These are phyloP conservation scores for Leucosticte australis DNA, from an alignment of 2,113 vertebrate species.

Conservation along the genomic window DNA sequence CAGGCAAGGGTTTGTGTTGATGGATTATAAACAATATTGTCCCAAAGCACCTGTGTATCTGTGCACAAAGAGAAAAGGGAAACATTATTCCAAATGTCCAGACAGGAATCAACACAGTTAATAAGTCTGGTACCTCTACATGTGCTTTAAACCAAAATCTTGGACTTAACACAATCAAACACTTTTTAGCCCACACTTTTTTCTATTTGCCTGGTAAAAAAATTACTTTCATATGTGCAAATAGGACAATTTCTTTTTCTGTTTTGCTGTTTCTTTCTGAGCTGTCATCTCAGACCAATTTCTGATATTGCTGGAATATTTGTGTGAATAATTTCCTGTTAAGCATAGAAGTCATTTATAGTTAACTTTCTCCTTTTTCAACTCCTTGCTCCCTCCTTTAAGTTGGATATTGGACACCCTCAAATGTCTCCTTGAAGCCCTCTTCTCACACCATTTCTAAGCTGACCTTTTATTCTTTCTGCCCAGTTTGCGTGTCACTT, in stretches of 20 bases:
- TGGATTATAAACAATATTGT: constrained; percentile 78
- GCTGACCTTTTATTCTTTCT: neutral
- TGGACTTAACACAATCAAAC: neutral
- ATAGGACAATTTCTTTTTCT: neutral
- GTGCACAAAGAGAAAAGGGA: neutral
- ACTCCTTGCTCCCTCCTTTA: neutral
- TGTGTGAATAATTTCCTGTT: neutral
- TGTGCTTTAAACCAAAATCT: neutral
- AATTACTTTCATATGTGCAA: neutral
- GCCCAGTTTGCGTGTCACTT: neutral
- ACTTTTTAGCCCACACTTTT: neutral
- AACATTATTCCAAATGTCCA: neutral
- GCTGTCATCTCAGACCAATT: neutral
- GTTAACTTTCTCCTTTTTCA: neutral
- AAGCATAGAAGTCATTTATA: neutral
- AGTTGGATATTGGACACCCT: neutral
- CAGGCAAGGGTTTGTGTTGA: constrained; percentile 75
- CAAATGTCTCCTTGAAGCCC: neutral
- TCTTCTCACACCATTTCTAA: neutral
- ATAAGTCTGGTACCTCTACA: neutral
- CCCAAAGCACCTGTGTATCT: constrained; percentile 82
- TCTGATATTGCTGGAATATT: neutral
- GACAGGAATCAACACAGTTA: neutral
- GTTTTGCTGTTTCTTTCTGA: neutral
- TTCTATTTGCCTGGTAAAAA: neutral